Evolutionary conservation across 2,797 vertebrate species (phyloP).

Genomic region (Pangasius larnaudii): DNA sequence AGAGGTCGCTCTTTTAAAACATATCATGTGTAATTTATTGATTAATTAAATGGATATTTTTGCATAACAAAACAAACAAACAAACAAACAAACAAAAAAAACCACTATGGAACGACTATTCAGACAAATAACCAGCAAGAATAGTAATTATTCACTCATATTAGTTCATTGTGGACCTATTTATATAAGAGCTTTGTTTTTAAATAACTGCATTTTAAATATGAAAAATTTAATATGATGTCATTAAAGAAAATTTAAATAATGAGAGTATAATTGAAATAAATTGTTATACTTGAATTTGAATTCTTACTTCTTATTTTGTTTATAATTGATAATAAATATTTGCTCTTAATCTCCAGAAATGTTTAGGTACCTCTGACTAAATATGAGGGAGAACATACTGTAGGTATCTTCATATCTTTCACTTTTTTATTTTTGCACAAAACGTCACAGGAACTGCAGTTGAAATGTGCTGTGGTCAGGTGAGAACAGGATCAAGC

Average conservation of each 20-base stretch:
- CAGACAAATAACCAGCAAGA: neutral
- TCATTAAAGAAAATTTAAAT: neutral
- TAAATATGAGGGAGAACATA: too few relatives aligned
- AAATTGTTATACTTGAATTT: too few relatives aligned
- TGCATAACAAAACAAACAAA: neutral
- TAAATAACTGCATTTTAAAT: neutral
- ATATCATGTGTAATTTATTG: neutral
- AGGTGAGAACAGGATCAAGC: too few relatives aligned
- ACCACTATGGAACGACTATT: neutral
- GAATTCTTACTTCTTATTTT: too few relatives aligned
- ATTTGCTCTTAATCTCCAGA: too few relatives aligned
- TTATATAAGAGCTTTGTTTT: neutral
- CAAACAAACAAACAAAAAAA: neutral
- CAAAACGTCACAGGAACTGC: neutral
- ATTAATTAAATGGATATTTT: neutral
- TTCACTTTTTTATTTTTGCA: neutral
- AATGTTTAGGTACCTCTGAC: too few relatives aligned
- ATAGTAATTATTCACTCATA: neutral
- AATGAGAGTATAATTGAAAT: too few relatives aligned
- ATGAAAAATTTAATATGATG: neutral
- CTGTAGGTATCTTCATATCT: too few relatives aligned
- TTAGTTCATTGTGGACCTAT: neutral
- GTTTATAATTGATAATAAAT: neutral
- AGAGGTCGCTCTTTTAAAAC: neutral
- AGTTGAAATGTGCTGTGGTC: too few relatives aligned